Base-by-base conservation (phyloP, 2,113 vertebrate species). In the Mastomys coucha region DNA sequence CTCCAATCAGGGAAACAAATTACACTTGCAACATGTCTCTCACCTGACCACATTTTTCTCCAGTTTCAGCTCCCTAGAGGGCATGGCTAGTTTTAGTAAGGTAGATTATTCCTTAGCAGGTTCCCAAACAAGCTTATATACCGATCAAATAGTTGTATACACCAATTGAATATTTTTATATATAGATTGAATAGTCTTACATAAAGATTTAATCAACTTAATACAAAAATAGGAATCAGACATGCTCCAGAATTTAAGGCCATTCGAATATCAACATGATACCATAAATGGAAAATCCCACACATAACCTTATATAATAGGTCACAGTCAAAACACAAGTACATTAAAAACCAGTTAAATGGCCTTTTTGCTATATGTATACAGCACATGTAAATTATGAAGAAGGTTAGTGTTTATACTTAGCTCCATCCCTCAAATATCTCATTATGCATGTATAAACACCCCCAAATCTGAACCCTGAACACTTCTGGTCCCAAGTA, bases 21-120 rank as follows among this genome's bases (percentile, higher is more conserved):
- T 56, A 69, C 28, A 33, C 33, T 91, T 42, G 51, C 49, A 45
- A 14, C 7, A 22, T 53, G 56, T 73, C 31, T 73, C 60, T 19
- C 6, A 17, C 72, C 19, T 73, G 3, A 89, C 53, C n/a, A 70
- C 45, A 33, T 78, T 85, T 19, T 90, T 93, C 58, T 82, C 91
- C 39, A 84, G 49, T 67, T 89, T 93, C 28, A 60, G 31, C 49
- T 87, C 69, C 85, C 42, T 63, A 45, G 17, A 51, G 33, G 31
- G 87, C 73, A 77, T 26, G 58, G 22, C 86, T 96, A 94, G 73
- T 93, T 96, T 95, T 11, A 82, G 16, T 77, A 42, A 42, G 81
- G 31, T 72, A 39, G 16, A 2, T 60, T 60, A 10, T 16, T 89
- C 1, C 24, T 53, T 63, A 91, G 14, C 67, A 77, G 65, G 6